A percentile compares a stretch with the other conserved stretches of the same genome.
Evolutionary conservation across 2,888 invertebrate genomes (phyloP).

Genomic region (Dryococelus australis): DNA sequence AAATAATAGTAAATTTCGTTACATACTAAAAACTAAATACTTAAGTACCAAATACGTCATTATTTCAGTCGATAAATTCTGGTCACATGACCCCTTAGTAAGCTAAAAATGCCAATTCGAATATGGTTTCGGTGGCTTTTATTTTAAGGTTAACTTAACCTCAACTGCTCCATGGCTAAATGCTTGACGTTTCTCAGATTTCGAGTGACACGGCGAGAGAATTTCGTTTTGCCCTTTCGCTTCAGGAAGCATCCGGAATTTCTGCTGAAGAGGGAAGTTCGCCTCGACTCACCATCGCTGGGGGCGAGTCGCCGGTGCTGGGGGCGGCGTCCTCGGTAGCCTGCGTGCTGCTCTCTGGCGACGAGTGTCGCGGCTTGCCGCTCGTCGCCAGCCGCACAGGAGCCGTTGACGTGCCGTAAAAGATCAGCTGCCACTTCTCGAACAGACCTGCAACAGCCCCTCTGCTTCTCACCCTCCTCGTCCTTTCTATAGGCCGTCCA

Average conservation of each 20-base stretch:
- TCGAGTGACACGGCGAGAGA: constrained; percentile 66
- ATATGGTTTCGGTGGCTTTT: too few species aligned
- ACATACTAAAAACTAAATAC: too few species aligned
- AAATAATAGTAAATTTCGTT: too few species aligned
- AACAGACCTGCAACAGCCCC: constrained; percentile 57
- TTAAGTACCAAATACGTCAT: too few species aligned
- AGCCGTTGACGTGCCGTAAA: constrained; percentile 63
- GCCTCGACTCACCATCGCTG: not conserved
- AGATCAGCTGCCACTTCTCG: constrained; percentile 63
- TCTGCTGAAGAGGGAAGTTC: constrained; percentile 13
- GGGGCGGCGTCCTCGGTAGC: constrained; percentile 34
- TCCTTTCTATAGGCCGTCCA: too few species aligned
- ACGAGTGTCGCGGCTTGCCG: not conserved
- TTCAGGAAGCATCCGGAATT: constrained; percentile 13
- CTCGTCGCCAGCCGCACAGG: constrained; percentile 53
- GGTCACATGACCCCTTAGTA: too few species aligned
- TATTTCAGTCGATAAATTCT: too few species aligned
- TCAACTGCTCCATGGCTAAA: too few species aligned
- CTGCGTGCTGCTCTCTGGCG: not conserved
- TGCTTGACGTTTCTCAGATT: too few species aligned
- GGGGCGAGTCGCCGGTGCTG: constrained; percentile 28
- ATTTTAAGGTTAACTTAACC: too few species aligned
- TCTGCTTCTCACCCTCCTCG: not conserved
- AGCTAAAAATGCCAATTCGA: too few species aligned
- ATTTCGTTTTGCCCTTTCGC: constrained; percentile 69